Conservation (phyloP, 2,888 invertebrate genomes). For the Amblyjoppa proteus region DNA sequence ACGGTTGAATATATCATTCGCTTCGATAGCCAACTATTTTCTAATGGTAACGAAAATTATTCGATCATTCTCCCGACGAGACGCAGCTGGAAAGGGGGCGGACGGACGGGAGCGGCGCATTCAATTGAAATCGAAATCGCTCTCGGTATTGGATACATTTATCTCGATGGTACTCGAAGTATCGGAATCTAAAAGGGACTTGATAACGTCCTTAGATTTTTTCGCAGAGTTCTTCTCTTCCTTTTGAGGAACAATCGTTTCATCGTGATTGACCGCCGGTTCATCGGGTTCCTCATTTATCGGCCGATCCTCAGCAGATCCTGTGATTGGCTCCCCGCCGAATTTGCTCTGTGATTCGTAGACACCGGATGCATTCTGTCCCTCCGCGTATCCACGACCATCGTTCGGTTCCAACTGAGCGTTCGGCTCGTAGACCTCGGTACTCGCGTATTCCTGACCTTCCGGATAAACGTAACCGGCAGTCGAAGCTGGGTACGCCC, state of each 20-base stretch:
- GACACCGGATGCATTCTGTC: background rate
- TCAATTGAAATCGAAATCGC: slow-evolving; percentile 83
- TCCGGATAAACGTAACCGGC: slow-evolving; percentile 64
- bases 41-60: slow-evolving; percentile 14
- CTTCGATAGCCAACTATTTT: slow-evolving; percentile 8
- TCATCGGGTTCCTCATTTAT: slow-evolving; percentile 19
- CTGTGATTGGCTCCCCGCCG: slow-evolving; percentile 25
- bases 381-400: background rate
- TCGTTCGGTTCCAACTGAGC: background rate
- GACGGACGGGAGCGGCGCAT: too few species aligned
- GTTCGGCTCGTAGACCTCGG: slow-evolving; percentile 14
- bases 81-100: background rate
- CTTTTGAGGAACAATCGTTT: slow-evolving; percentile 45
- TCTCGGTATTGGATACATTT: slow-evolving; percentile 82
- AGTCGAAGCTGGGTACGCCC: slow-evolving; percentile 60
- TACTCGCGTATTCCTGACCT: slow-evolving; percentile 69
- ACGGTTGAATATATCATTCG: background rate
- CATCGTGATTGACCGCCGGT: background rate
- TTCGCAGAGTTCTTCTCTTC: slow-evolving; percentile 60
- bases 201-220: slow-evolving; percentile 79
- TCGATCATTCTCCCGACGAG: background rate
- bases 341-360: background rate
- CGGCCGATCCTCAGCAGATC: slow-evolving; percentile 8
- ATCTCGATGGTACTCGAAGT: slow-evolving; percentile 82
- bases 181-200: slow-evolving; percentile 80